These are phyloP conservation scores for Ptyas mucosa DNA, from an alignment of 2,113 vertebrate genomes.

Conservation along the genomic window DNA sequence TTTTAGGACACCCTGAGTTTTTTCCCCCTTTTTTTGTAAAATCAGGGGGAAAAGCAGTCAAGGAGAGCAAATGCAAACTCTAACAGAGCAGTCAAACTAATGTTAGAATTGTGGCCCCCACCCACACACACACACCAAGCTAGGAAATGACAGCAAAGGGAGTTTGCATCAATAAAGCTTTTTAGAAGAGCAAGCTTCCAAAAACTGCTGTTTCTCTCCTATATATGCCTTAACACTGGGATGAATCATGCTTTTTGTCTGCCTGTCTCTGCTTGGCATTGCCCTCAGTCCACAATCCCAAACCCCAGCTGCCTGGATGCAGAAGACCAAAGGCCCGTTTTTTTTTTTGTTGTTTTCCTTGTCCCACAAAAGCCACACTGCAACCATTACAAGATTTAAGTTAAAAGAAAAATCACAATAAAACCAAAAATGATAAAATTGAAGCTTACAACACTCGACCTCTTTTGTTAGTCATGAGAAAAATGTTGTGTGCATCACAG, in stretches of 20 bases:
- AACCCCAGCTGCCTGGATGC: neutral
- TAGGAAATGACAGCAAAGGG: neutral
- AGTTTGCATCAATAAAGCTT: conserved; percentile 31
- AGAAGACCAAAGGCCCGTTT: neutral
- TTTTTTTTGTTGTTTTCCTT: conserved; percentile 3
- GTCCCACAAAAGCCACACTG: rapidly evolving
- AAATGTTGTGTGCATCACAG: neutral
- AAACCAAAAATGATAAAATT: conserved; percentile 1
- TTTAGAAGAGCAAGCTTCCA: conserved; percentile 22
- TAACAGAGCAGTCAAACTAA: conserved; percentile 38
- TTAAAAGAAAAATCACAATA: neutral
- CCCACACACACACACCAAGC: neutral
- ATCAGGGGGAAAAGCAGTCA: neutral
- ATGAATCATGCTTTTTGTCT: conserved; percentile 19
- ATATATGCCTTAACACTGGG: conserved; percentile 23
- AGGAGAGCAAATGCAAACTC: conserved; percentile 15
- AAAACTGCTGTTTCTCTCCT: neutral
- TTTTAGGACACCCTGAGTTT: conserved; percentile 16
- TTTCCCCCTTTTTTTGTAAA: neutral
- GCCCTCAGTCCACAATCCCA: conserved; percentile 13
- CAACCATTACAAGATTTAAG: neutral
- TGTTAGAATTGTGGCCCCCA: conserved; percentile 31
- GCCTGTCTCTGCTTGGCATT: conserved; percentile 9
- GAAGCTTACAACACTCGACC: neutral
- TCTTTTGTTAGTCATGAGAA: neutral